Percentiles rank a stretch among this genome's conserved stretches.
Evolutionary conservation across 2,888 invertebrate species (phyloP).

Genomic region (Lucinisca nassula): DNA sequence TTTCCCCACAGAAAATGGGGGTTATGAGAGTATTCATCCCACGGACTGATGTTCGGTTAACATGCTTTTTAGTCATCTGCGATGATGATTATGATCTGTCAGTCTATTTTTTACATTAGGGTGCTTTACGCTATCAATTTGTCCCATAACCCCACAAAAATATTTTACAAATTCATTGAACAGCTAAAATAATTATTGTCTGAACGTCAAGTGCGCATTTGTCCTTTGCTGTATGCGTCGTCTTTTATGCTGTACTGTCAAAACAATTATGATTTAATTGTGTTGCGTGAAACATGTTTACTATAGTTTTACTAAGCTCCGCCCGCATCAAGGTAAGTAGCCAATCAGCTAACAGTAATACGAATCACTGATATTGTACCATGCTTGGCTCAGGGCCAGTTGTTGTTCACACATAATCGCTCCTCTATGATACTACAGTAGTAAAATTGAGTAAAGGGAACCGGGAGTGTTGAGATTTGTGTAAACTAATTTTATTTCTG

Average conservation of each 20-base stretch:
- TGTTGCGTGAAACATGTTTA: conserved; percentile 1
- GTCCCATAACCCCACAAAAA: background rate
- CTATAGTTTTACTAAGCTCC: background rate
- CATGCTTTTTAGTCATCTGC: background rate
- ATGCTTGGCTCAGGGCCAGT: conserved; percentile 7
- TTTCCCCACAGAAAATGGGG: too few relatives aligned
- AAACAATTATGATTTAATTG: background rate
- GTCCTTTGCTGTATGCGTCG: background rate
- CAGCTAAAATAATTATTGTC: background rate
- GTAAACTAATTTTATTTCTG: background rate
- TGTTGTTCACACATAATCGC: background rate
- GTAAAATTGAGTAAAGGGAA: conserved; percentile 1
- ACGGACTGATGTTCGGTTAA: background rate
- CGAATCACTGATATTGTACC: background rate
- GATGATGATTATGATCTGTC: background rate
- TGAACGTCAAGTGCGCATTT: background rate
- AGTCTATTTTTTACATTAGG: background rate
- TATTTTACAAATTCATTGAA: background rate
- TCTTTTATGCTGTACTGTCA: background rate
- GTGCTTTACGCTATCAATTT: background rate
- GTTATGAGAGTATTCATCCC: too few relatives aligned
- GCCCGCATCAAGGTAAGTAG: background rate
- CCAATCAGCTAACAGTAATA: background rate
- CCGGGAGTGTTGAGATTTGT: background rate
- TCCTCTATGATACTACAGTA: conserved; percentile 8